Conservation (phyloP, 2,888 invertebrate genomes). For the Drosophila eohydei region DNA sequence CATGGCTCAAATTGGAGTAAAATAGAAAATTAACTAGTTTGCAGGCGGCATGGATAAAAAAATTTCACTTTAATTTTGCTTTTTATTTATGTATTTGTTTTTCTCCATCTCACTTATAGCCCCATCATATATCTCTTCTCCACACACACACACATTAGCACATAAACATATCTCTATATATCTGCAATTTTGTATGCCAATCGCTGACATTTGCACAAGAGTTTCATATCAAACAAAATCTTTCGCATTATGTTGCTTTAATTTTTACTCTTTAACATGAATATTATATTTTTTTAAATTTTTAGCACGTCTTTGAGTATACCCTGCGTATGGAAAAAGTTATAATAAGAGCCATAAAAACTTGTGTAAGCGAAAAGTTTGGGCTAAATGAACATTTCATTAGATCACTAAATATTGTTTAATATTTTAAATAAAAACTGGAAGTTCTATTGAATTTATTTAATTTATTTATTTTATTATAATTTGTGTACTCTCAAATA, state of each 20-base stretch:
- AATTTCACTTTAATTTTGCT: constrained; percentile 81
- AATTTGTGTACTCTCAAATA: no score
- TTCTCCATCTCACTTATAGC: constrained; percentile 64
- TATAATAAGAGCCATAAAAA: background rate
- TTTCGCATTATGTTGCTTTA: constrained; percentile 58
- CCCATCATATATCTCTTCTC: constrained; percentile 47
- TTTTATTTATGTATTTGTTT: constrained; percentile 76
- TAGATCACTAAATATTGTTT: background rate
- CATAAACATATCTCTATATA: constrained; percentile 32
- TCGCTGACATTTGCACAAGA: constrained; percentile 51
- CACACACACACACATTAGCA: constrained; percentile 1
- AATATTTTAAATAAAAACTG: background rate
- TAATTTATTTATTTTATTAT: no score
- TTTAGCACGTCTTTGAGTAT: constrained; percentile 33
- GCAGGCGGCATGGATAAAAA: constrained; percentile 59
- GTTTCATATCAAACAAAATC: constrained; percentile 53
- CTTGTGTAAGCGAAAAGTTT: background rate
- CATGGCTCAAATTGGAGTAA: constrained; percentile 78
- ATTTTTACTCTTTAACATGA: constrained; percentile 37
- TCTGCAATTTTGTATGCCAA: constrained; percentile 66
- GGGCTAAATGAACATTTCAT: background rate
- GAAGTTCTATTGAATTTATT: no score
- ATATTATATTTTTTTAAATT: constrained; percentile 29
- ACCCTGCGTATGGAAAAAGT: background rate
- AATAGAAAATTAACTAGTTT: constrained; percentile 82